phyloP scores from a whole-genome alignment of 35 echinoderm and acorn worm genomes.

The Heliocidaris erythrogramma region DNA sequence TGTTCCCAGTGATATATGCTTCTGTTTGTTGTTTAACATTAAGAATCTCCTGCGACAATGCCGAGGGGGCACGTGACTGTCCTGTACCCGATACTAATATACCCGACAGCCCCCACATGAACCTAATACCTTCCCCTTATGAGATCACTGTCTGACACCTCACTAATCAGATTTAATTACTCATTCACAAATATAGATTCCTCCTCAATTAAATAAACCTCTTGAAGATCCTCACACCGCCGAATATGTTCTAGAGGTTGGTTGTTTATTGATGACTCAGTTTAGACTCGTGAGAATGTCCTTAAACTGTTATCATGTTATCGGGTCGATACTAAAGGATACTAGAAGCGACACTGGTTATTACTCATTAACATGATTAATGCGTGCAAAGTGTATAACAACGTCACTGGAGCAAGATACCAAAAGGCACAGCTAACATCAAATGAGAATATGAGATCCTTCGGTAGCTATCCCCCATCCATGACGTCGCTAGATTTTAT shows the following conservation, averaged over 20 bases:
- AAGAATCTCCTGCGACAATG: background rate
- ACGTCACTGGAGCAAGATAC: background rate
- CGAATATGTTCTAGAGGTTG: background rate
- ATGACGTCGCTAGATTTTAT: background rate
- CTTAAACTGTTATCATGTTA: background rate
- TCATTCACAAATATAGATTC: slow-evolving; percentile 17
- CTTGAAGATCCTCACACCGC: background rate
- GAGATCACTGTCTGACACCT: background rate
- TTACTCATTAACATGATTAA: background rate
- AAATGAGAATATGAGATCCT: background rate
- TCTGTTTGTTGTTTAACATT: background rate
- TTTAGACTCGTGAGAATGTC: background rate
- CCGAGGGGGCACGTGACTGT: background rate
- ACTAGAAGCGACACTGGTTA: background rate
- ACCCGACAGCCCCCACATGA: background rate
- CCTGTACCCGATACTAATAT: background rate
- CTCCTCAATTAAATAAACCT: background rate
- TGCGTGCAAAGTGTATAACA: background rate
- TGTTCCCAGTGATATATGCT: background rate
- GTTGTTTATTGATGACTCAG: background rate
- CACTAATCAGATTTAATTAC: background rate
- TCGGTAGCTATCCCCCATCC: background rate
- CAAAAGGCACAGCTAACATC: background rate
- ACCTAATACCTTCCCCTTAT: background rate
- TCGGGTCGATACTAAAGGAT: background rate